Evolutionary conservation across 2,888 invertebrate genomes (phyloP), one percentile per base, ranked within the genome.

Genomic region (Nemotelus pantherinus): DNA sequence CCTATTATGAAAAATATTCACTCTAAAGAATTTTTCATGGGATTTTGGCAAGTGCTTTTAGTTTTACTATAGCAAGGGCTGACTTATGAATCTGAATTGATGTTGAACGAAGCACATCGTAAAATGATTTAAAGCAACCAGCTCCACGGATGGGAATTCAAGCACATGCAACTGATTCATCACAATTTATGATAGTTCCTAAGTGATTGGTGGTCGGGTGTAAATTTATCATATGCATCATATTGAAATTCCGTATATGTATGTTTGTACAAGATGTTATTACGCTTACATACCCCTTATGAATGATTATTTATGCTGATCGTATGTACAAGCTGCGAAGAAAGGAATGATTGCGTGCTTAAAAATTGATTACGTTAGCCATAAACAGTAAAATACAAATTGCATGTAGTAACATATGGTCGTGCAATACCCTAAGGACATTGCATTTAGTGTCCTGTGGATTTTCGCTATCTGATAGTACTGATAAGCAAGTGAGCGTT

Each of bases 371-470:
- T 9, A 57, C 25, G 57, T 25, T 25, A 25, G 25, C 25, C 25
- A 25, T 25, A 25, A 25, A 25, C 25, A 25, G 25, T 25, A 25
- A 25, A 25, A 25, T 25, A 25, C 25, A 25, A 25, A 25, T 25
- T 25, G 10, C 25, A 57, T 43, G 25, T 9, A 10, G 47, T 65
- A 65, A 47, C 65, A 65, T 43, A 47, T 65, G 47, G 65, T 47
- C 10, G 65, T 65, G 65, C 65, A n/a, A 65, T 45, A 65, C 47
- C 65, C 65, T 10, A 44, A 65, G 65, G 65, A 65, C 65, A 65
- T 45, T 7, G 2, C 47, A 65, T 25, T 9, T 45, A 65, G 25
- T 65, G 65, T 10, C 47, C 65, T 47, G 25, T 47, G 9, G 10
- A n/a, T 41, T 5, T 63, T 63, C 41, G 9, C 7, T 63, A 5